Base-by-base conservation (phyloP, 2,797 vertebrate species). In the Acanthiza pusilla region DNA sequence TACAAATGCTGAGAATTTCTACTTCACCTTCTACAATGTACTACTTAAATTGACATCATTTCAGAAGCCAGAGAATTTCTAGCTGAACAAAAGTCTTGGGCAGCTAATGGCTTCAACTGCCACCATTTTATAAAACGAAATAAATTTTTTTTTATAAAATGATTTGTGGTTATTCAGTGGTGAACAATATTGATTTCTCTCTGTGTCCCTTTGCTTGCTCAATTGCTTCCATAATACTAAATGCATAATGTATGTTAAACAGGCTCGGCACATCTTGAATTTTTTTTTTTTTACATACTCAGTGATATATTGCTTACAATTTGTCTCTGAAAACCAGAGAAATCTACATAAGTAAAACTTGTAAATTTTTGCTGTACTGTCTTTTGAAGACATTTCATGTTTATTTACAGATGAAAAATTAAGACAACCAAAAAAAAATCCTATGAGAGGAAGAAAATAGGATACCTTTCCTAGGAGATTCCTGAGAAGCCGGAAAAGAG, bases 181-280 rank as follows among this genome's bases (percentile, higher is more conserved):
- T n/a, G 30, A 96, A 73, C 32, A 60, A 42, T 94, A 97, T 96
- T 91, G 97, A 96, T 96, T 96, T 97, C 63, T 85, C 72, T 85
- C 53, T 88, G 47, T 97, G 83, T 89, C 55, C 75, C 40, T 78
- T 94, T 94, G 42, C 65, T 94, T 94, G 90, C 65, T 95, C 40
- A 13, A 68, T 93, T 95, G 73, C 88, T 92, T 91, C 76, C 53
- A 43, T 57, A 85, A 68, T 78, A 84, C 68, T 34, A 89, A 91
- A 75, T 50, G 54, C 55, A 75, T 76, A 81, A 85, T 84, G 7
- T 70, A 93, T 94, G 47, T 86, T 97, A 96, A 96, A 95, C 38
- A 93, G 47, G 34, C 42, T 54, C 82, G 70, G 22, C 32, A 93
- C 45, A 92, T 53, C 61, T 47, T 75, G 50, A 91, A 51, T 16